These are phyloP conservation scores for Coleophora deauratella DNA, from an alignment of 2,888 invertebrate species.

Conservation along the genomic window DNA sequence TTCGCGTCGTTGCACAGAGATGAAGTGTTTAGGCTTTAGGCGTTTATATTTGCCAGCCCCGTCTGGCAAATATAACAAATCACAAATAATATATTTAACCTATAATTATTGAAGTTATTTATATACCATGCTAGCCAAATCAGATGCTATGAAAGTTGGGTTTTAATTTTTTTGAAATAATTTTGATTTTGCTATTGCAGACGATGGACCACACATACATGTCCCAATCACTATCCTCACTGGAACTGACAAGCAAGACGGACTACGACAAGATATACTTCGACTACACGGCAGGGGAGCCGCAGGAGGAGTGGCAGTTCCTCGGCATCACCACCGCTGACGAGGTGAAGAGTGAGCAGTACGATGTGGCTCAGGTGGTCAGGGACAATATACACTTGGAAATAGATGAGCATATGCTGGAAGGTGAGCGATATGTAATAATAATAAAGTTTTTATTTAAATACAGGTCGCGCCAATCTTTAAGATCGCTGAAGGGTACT, in stretches of 20 bases:
- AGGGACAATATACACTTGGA: constrained; percentile 41
- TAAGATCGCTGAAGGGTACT: too few relatives aligned
- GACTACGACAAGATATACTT: constrained; percentile 57
- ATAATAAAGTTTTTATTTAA: too few relatives aligned
- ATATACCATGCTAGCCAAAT: too few relatives aligned
- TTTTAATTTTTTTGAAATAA: too few relatives aligned
- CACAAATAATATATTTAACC: too few relatives aligned
- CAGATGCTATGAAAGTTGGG: too few relatives aligned
- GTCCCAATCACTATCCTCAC: constrained; percentile 48
- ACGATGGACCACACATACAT: constrained; percentile 57
- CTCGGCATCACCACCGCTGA: constrained; percentile 28
- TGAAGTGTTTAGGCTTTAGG: too few relatives aligned
- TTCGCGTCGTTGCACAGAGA: too few relatives aligned
- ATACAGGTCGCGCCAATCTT: too few relatives aligned
- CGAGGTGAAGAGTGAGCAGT: constrained; percentile 43
- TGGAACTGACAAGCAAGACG: constrained; percentile 35
- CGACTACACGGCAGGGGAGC: constrained; percentile 29
- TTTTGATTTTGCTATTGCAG: constrained; percentile 19
- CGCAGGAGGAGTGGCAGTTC: constrained; percentile 28
- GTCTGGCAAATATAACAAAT: too few relatives aligned
- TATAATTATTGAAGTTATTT: too few relatives aligned
- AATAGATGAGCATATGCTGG: constrained; percentile 43
- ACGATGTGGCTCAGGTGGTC: constrained; percentile 37
- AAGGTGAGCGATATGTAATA: constrained; percentile 40
- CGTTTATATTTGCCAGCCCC: too few relatives aligned